Percentiles rank a stretch among this genome's conserved stretches.
Conservation (phyloP, 2,797 vertebrate genomes). For the Scleropages formosus region DNA sequence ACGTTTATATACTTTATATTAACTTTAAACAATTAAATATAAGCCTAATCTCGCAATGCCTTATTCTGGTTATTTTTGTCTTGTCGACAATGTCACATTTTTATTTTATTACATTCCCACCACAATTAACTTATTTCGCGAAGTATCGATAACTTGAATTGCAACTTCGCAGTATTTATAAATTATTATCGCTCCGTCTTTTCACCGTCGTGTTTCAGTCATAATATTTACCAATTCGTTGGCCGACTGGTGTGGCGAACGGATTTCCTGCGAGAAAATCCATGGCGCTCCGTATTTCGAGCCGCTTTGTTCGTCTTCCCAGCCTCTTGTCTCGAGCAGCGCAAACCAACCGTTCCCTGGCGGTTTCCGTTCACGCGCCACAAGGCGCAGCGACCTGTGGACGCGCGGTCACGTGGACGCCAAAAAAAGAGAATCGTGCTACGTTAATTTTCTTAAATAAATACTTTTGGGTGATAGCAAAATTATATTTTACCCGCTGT, state of each 20-base stretch:
- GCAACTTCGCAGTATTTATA: too few species aligned
- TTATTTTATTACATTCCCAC: neutral
- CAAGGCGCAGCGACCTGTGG: constrained; percentile 38
- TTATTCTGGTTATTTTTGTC: neutral
- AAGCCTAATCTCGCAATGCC: neutral
- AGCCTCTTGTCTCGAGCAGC: neutral
- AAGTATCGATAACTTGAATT: too few species aligned
- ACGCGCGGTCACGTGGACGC: constrained; percentile 60
- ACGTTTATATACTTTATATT: constrained; percentile 10
- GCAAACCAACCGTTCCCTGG: too few species aligned
- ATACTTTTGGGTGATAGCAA: neutral
- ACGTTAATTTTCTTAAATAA: neutral
- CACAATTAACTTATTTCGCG: too few species aligned
- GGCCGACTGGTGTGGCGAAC: constrained; percentile 72
- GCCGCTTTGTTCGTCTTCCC: neutral
- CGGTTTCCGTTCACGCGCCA: constrained; percentile 20
- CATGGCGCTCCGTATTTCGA: constrained; percentile 59
- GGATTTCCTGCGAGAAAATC: constrained; percentile 69
- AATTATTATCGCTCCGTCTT: too few species aligned
- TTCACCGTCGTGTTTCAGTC: too few species aligned
- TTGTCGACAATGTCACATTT: neutral
- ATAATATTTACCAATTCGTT: constrained; percentile 69
- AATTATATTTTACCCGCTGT: neutral
- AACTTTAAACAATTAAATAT: neutral
- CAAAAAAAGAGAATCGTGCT: neutral